Base-by-base conservation (phyloP, 2,113 vertebrate genomes). In the Emberiza fucata region DNA sequence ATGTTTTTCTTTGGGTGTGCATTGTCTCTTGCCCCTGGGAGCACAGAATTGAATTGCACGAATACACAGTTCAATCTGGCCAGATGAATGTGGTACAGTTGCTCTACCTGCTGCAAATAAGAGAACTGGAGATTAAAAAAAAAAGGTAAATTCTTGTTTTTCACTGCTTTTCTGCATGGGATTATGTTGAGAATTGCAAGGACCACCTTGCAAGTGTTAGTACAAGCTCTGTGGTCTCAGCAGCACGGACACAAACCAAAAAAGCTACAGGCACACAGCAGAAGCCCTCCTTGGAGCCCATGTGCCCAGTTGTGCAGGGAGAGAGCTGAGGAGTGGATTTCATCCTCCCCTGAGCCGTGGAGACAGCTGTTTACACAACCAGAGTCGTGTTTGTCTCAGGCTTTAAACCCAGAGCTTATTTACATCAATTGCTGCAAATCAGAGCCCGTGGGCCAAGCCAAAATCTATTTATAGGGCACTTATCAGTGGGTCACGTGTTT, bases 401-500 rank as follows among this genome's bases (percentile, higher is more conserved):
- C 63, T 94, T 72, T 47, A 51, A 88, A 82, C 51, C 45, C 37
- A 12, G 45, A 81, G 63, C 31, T 80, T 88, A 59, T 81, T 90
- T 80, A 31, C 81, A n/a, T 80, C 54, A 75, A 17, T 71, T 68
- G 79, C 72, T 8, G 24, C 72, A 81, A 75, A 81, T 81, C 48
- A n/a, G 68, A 75, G 60, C 50, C 59, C 78, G 51, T 70, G 71
- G 47, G 60, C 83, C 60, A 81, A 94, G 71, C 64, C 48, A 5
- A 31, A 56, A 75, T 80, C 81, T 86, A 71, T 95, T 93, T 93
- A 71, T 90, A 78, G 90, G 68, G 8, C 10, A 8, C 65, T 90
- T 93, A 79, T 42, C 86, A 68, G 79, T 31, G 6, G 6, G 6
- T 78, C 82, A 69, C 2, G 1, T 51, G 44, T 25, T 83, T 94